Evolutionary conservation across 1,140 invertebrate species (phyloP), one percentile per base, ranked within the genome.

Genomic region (Leptinotarsa lineolata): DNA sequence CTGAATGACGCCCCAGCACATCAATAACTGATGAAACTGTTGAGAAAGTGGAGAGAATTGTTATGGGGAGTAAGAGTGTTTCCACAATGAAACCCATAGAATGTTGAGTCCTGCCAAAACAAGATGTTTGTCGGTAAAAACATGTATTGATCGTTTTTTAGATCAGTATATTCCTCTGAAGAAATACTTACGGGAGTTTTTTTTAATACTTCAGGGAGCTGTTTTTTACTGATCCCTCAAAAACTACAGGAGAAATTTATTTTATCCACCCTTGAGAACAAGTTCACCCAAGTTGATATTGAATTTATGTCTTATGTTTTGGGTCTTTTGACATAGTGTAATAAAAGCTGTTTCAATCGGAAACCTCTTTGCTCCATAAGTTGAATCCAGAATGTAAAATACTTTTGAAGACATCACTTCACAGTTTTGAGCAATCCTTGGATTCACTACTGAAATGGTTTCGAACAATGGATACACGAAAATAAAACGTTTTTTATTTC

Each of bases 241-340:
- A 79, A 59, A 83, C 77, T 12, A 81, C 78, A 12, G 76, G 83
- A 68, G 70, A 77, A n/a, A n/a, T n/a, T n/a, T 67, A 85, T 84
- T 61, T 61, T 83, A 72, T 5, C 6, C 30, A 30, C 30, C 6
- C 30, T 30, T 30, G 24, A 80, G 21, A 85, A 85, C 78, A 39
- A 21, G 15, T 76, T 71, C 48, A 81, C 76, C n/a, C 67, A 67
- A 24, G 39, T 81, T 12, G 82, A 83, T 72, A 69, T 84, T 21
- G 78, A 84, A 64, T 83, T 83, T 30, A 72, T 83, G 75, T 76
- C 78, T 11, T 81, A 83, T 77, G 64, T 68, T 20, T 54, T 83
- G 16, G 77, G 54, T 8, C 30, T 82, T 8, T 67, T 82, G 13
- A 82, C 15, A 4, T 75, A 80, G 22, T 84, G 82, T 54, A 83